A percentile compares a stretch with the other conserved stretches of the same genome.
These are phyloP conservation scores for Helicorthomorpha holstii DNA, from an alignment of 1,140 invertebrate species.

Conservation along the genomic window DNA sequence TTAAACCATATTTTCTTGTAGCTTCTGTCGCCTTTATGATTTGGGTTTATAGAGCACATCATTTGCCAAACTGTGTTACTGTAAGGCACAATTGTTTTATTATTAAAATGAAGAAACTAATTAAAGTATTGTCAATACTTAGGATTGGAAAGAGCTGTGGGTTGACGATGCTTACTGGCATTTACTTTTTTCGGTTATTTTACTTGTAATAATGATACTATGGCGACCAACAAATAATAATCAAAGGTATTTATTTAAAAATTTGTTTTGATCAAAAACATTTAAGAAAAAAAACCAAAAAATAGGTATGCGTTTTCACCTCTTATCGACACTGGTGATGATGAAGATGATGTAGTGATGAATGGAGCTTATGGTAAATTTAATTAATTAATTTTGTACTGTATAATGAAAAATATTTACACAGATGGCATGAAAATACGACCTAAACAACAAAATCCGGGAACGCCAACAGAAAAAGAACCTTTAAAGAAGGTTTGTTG, in stretches of 20 bases:
- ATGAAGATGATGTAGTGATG: constrained; percentile 59
- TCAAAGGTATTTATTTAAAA: constrained; percentile 38
- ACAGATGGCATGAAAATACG: constrained; percentile 51
- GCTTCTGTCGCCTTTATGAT: constrained; percentile 81
- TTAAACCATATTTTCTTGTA: constrained; percentile 12
- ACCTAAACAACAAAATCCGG: constrained; percentile 9
- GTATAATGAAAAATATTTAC: constrained; percentile 12
- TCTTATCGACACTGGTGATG: constrained; percentile 65
- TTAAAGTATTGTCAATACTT: constrained; percentile 5
- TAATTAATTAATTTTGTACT: not conserved
- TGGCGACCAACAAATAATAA: constrained; percentile 91
- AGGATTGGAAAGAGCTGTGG: constrained; percentile 83
- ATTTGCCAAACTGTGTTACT: constrained; percentile 44
- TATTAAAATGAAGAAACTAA: not conserved
- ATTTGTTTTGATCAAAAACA: constrained; percentile 1
- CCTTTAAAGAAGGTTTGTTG: not conserved
- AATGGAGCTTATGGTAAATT: constrained; percentile 57
- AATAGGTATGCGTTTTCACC: constrained; percentile 75
- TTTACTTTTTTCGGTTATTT: constrained; percentile 66
- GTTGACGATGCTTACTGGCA: constrained; percentile 90
- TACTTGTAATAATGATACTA: constrained; percentile 81
- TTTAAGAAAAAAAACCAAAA: constrained; percentile 3
- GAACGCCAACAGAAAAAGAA: constrained; percentile 16
- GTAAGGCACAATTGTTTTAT: constrained; percentile 32
- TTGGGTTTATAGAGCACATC: constrained; percentile 68